A percentile compares a stretch with the other conserved stretches of the same genome.
Evolutionary conservation across 1,140 invertebrate species (phyloP).

Genomic region (Drosophila lacertosa): DNA sequence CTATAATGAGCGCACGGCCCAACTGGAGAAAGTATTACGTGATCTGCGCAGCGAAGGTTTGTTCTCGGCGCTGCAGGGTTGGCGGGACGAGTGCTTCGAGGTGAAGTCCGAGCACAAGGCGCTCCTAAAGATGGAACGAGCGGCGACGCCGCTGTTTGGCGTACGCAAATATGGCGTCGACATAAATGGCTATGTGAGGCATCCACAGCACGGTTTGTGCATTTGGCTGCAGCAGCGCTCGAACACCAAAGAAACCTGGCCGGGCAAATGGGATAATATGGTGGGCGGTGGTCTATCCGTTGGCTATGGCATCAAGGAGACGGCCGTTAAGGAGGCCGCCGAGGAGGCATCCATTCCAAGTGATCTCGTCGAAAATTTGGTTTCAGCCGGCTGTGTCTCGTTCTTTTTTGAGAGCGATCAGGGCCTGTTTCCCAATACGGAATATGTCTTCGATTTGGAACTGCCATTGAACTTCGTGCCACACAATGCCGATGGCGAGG

Average conservation of each 20-base stretch:
- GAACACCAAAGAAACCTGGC: constrained; percentile 96
- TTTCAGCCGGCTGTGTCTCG: constrained; percentile 92
- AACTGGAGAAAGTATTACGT: constrained; percentile 91
- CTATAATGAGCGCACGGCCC: constrained; percentile 90
- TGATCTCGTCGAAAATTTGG: constrained; percentile 89
- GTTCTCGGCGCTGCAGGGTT: constrained; percentile 90
- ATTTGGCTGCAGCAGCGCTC: constrained; percentile 97
- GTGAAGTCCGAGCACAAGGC: constrained; percentile 89
- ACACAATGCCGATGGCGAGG: constrained; percentile 95
- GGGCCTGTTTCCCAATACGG: constrained; percentile 96
- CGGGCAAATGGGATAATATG: constrained; percentile 97
- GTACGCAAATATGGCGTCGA: constrained; percentile 97
- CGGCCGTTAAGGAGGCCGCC: constrained; percentile 95
- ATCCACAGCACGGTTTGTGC: constrained; percentile 92
- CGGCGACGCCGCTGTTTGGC: constrained; percentile 96
- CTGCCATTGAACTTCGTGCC: constrained; percentile 95
- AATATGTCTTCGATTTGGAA: constrained; percentile 97
- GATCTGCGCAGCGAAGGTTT: constrained; percentile 88
- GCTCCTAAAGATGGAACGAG: constrained; percentile 95
- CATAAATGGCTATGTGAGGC: constrained; percentile 95
- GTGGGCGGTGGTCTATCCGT: constrained; percentile 96
- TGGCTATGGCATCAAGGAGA: constrained; percentile 93
- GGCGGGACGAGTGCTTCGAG: constrained; percentile 96
- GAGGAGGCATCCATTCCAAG: constrained; percentile 95
- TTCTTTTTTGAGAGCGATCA: constrained; percentile 96